Base-by-base conservation (phyloP, 2,797 vertebrate genomes). In the Antrozous pallidus region DNA sequence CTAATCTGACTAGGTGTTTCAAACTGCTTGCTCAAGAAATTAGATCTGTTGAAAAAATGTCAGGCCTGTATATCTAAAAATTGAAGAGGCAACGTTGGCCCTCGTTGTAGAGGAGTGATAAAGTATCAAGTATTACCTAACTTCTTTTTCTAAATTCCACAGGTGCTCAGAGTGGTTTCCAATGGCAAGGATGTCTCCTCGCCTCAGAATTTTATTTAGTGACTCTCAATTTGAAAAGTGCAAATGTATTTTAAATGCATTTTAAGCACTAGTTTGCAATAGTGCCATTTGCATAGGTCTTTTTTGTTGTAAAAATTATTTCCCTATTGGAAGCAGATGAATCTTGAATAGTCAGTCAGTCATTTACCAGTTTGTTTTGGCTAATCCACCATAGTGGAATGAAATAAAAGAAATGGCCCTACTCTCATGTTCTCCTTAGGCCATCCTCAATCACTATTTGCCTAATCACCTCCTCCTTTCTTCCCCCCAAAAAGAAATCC, bases 191-290 rank as follows among this genome's bases (percentile, higher is more conserved):
- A 84, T 80, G 2, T 86, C 71, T 86, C 71, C 70, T 58, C 82
- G 24, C 28, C 65, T 89, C 17, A 38, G 13, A 84, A 83, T 65
- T 77, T 73, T 88, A 86, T 61, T 70, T 28, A 88, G 0, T 84
- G 42, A 93, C 18, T 89, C 26, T 88, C n/a, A 90, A 89, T 80
- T 36, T 75, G n/a, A 84, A 45, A 96, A 88, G 56, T 74, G 13
- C 49, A 80, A 93, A 81, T 22, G 5, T 20, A 86, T 81, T 90
- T 84, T 74, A 87, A 90, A 71, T 86, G 9, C 2, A 70, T 7
- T 82, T 80, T 79, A 85, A 71, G 49, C n/a, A 82, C 24, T 93
- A 28, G 56, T 94, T 86, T 79, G 38, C 31, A 61, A 77, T 24
- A 65, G 18, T 69, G 11, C 14, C 71, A 75, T 70, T 26, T 31